Evolutionary conservation across 2,113 vertebrate genomes (phyloP), one percentile per base, ranked within the genome.

Genomic region (Sylvietta virens): DNA sequence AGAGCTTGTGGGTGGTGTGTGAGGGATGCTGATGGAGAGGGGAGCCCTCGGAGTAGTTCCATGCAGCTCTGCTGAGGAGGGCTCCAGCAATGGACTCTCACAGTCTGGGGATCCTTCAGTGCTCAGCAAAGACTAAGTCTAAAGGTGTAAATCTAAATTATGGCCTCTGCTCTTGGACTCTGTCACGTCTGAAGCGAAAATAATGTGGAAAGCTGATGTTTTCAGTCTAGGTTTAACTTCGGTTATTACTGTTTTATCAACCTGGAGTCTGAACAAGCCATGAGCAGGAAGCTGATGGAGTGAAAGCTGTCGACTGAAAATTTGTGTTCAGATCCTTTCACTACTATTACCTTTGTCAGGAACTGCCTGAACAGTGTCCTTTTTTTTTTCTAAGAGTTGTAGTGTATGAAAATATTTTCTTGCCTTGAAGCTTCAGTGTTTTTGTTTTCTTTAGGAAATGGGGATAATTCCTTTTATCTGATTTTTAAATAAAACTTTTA

Each of bases 41-140:
- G 28, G n/a, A 50, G 54, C 16, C 23, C 21, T 3, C 0, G 0
- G 30, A 15, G n/a, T 0, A 18, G 42, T 27, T 39, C 40, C 27
- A 7, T 17, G 3, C 48, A 24, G 7, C 77, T 56, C 28, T 31
- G 18, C 22, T 27, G 72, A 19, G 24, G 16, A 50, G 72, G 8
- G 54, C 50, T 88, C 19, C 17, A 5, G 65, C 40, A 18, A 2
- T 4, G 40, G 50, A 4, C 14, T 54, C 31, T 58, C 20, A 8
- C 13, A 16, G 1, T 37, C 0, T 44, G 40, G 81, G 22, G 10
- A 24, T 66, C 56, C 60, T 54, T 58, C 40, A 14, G 40, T 28
- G 35, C 69, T 72, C 20, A 71, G 48, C 30, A 18, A 64, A 54
- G 39, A 31, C 1, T n/a, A n/a, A n/a, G n/a, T n/a, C n/a, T n/a